These are phyloP conservation scores for Matsumyia berberina DNA, from an alignment of 2,888 invertebrate species.

Conservation along the genomic window DNA sequence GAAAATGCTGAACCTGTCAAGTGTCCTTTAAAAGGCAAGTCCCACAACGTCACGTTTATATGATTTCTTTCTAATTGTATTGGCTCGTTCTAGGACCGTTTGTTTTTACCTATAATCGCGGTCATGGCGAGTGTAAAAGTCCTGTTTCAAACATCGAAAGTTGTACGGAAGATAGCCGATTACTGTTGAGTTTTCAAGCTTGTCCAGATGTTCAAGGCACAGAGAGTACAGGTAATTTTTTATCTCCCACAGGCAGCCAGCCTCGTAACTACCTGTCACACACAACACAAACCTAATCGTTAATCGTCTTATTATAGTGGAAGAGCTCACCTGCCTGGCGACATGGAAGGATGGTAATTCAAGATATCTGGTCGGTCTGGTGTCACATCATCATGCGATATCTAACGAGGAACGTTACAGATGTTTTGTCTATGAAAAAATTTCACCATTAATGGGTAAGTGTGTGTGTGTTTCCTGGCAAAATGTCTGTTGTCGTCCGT, in stretches of 20 bases:
- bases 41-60: not conserved
- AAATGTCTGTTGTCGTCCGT: slow-evolving; percentile 9
- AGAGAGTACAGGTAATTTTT: slow-evolving; percentile 91
- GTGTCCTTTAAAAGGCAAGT: slow-evolving; percentile 89
- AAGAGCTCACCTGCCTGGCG: slow-evolving; percentile 95
- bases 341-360: slow-evolving; percentile 97
- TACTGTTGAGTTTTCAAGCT: slow-evolving; percentile 96
- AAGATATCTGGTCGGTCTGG: slow-evolving; percentile 94
- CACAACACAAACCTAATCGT: not conserved
- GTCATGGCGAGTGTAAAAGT: slow-evolving; percentile 94
- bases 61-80: not conserved
- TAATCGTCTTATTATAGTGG: slow-evolving; percentile 87
- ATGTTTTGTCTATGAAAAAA: slow-evolving; percentile 97
- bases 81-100: slow-evolving; percentile 89
- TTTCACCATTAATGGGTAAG: slow-evolving; percentile 87
- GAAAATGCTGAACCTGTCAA: slow-evolving; percentile 94
- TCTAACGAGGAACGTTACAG: slow-evolving; percentile 96
- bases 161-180: slow-evolving; percentile 95
- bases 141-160: slow-evolving; percentile 96
- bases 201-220: slow-evolving; percentile 96
- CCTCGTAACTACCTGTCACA: not conserved
- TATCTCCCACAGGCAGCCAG: slow-evolving; percentile 5
- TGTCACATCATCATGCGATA: slow-evolving; percentile 94
- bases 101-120: slow-evolving; percentile 96
- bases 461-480: slow-evolving; percentile 22